phyloP scores from a whole-genome alignment of 2,113 vertebrate species.

The Clupea harengus region DNA sequence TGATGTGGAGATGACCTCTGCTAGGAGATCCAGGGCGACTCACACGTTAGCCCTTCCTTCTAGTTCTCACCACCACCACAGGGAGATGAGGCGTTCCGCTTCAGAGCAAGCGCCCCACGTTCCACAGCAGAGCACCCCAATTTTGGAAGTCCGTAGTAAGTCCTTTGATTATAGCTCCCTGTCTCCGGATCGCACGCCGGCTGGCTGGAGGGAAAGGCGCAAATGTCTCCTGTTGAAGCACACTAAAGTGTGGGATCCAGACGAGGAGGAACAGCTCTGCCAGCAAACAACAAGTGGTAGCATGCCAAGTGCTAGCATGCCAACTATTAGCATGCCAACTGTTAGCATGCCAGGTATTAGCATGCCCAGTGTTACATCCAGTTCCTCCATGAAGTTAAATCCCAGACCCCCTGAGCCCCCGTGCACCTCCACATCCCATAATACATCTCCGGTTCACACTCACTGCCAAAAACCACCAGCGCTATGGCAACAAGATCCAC shows the following conservation, averaged over 20 bases:
- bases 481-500: constrained; percentile 57
- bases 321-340: constrained; percentile 27
- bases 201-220: constrained; percentile 80
- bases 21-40: constrained; percentile 71
- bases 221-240: constrained; percentile 91
- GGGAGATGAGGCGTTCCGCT: constrained; percentile 91
- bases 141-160: constrained; percentile 87
- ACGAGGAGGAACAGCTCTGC: constrained; percentile 59
- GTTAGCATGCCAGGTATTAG: background rate
- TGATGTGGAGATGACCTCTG: constrained; percentile 62
- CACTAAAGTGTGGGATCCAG: constrained; percentile 61
- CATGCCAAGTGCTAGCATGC: constrained; percentile 25
- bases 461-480: constrained; percentile 47
- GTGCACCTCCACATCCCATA: constrained; percentile 22
- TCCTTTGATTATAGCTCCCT: constrained; percentile 91
- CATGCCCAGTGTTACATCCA: constrained; percentile 2
- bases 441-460: constrained; percentile 25
- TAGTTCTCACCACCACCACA: constrained; percentile 62
- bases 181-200: constrained; percentile 74
- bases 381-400: constrained; percentile 43
- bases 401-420: constrained; percentile 25
- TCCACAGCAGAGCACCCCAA: constrained; percentile 73
- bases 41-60: constrained; percentile 86
- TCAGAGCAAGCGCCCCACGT: constrained; percentile 88
- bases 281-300: background rate